These are phyloP conservation scores for Dipodomys ordii DNA, from an alignment of 2,113 vertebrate genomes.

Conservation along the genomic window DNA sequence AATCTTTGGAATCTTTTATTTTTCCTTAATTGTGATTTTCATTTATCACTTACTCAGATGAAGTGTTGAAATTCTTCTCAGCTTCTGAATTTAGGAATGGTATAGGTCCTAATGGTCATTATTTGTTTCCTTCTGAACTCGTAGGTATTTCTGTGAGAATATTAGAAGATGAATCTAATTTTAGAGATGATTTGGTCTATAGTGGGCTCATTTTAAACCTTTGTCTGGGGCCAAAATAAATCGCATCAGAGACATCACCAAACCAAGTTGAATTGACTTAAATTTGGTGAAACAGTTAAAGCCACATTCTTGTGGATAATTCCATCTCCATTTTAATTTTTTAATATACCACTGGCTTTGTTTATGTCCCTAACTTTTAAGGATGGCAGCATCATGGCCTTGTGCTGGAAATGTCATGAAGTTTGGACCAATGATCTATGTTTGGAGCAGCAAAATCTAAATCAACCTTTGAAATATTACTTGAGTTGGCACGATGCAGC, in stretches of 20 bases:
- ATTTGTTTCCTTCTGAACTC: constrained; percentile 19
- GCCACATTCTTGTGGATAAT: background rate
- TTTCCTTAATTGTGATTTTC: constrained; percentile 17
- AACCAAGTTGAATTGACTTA: background rate
- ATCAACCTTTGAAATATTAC: constrained; percentile 75
- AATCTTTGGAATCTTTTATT: background rate
- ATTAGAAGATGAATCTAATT: background rate
- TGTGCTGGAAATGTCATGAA: constrained; percentile 57
- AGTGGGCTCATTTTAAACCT: background rate
- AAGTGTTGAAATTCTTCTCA: background rate
- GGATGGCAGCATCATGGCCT: constrained; percentile 50
- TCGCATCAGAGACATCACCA: background rate
- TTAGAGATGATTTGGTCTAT: background rate
- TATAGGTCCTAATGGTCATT: background rate
- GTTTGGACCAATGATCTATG: constrained; percentile 52
- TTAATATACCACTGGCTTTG: background rate
- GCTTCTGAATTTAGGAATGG: background rate
- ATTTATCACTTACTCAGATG: background rate
- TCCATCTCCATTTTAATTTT: constrained; percentile 44
- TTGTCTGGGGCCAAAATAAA: constrained; percentile 20
- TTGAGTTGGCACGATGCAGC: constrained; percentile 56
- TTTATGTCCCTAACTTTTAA: constrained; percentile 51
- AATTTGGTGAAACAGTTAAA: constrained; percentile 44
- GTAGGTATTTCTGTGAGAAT: background rate
- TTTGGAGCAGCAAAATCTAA: constrained; percentile 61